Evolutionary conservation across 2,888 invertebrate genomes (phyloP).

Genomic region (Phortica okadai): DNA sequence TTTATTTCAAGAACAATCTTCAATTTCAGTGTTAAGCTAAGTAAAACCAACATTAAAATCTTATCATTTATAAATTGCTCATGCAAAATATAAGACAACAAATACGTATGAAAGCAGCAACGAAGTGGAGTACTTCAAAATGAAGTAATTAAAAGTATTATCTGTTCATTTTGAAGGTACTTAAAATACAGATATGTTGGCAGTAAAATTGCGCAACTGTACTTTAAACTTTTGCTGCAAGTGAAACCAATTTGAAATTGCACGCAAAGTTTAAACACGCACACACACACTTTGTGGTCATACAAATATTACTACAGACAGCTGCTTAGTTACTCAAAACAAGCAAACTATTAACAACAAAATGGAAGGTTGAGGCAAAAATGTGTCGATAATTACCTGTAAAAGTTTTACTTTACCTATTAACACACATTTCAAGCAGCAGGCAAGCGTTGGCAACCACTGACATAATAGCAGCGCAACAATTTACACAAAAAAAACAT

Average conservation of each 20-base stretch:
- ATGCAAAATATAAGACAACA: no score
- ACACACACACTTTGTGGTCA: constrained; percentile 1
- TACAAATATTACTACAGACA: background rate
- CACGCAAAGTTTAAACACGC: constrained; percentile 2
- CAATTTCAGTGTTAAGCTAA: no score
- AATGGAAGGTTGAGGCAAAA: constrained; percentile 18
- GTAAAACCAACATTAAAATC: no score
- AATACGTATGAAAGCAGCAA: no score
- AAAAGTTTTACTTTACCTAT: constrained; percentile 61
- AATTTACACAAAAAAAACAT: constrained; percentile 10
- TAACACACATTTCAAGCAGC: constrained; percentile 60
- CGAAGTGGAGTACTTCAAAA: no score
- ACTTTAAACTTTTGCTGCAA: constrained; percentile 11
- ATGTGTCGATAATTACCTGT: constrained; percentile 66
- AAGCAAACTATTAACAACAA: background rate
- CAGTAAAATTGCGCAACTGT: background rate
- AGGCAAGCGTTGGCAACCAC: background rate
- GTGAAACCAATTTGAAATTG: constrained; percentile 5
- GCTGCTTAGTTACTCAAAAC: background rate
- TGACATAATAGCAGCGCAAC: constrained; percentile 12
- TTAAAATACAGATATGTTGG: background rate
- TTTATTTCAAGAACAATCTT: no score
- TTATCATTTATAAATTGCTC: no score
- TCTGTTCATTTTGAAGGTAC: no score
- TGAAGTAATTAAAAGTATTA: background rate